phyloP scores from a whole-genome alignment of 2,113 vertebrate species.

The Lampris megalopsis region DNA sequence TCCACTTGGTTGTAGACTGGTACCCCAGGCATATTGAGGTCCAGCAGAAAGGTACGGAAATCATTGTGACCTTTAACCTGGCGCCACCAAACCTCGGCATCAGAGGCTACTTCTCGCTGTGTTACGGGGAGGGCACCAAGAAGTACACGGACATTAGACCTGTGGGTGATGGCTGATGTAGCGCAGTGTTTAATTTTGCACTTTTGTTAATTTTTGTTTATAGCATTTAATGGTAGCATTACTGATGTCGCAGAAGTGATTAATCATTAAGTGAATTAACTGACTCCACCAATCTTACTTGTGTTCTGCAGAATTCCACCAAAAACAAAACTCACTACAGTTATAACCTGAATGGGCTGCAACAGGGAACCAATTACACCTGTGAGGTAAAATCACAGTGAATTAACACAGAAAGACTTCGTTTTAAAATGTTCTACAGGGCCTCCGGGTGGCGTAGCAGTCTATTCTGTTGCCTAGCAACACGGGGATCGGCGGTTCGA shows the following conservation, averaged over 20 bases:
- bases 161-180: constrained; percentile 57
- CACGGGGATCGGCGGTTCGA: no score
- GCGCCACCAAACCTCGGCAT: constrained; percentile 78
- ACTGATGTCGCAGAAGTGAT: no score
- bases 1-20: constrained; percentile 75
- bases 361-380: constrained; percentile 77
- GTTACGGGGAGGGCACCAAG: constrained; percentile 64
- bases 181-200: background rate
- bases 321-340: constrained; percentile 77
- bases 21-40: constrained; percentile 74
- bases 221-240: background rate
- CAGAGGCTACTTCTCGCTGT: constrained; percentile 78
- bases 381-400: constrained; percentile 76
- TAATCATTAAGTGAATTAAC: background rate
- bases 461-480: no score
- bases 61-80: constrained; percentile 83
- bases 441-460: no score
- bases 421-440: no score
- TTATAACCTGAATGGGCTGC: constrained; percentile 68
- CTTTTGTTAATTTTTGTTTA: background rate
- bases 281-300: background rate
- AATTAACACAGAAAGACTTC: background rate
- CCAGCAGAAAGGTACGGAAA: constrained; percentile 65
- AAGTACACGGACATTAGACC: constrained; percentile 71
- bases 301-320: constrained; percentile 60